Evolutionary conservation across 2,113 vertebrate species (phyloP), one percentile per base, ranked within the genome.

Genomic region (Epinephelus moara): DNA sequence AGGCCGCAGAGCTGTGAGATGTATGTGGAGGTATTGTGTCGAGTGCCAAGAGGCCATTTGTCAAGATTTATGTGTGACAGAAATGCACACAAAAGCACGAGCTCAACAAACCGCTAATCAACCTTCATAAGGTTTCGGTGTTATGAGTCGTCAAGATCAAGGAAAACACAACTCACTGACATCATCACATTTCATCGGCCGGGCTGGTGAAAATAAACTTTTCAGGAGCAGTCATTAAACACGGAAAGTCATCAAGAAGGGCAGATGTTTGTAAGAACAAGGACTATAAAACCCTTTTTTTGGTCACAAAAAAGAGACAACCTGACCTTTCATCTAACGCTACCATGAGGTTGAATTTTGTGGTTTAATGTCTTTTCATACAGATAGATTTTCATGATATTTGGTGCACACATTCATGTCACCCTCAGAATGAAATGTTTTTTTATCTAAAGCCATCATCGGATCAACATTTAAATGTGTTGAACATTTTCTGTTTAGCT

Each of bases 101-200:
- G 84, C 87, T 87, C 72, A 52, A 87, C 72, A 66, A 89, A 92
- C 78, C 80, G 78, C 85, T 90, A 86, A 90, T 92, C 91, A 86
- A 25, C 80, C 75, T 27, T 90, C 80, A 88, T 88, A 78, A 61
- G 82, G 77, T 88, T 90, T 84, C 19, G 50, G 53, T 81, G 76
- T 89, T 90, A 86, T 88, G 85, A 86, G 55, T 86, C 23, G 49
- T 89, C 80, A 82, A 87, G 88, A 85, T 86, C 78, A 85, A 78
- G 66, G 77, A 87, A 88, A 87, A 82, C 42, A n/a, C 17, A 78
- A 66, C 70, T 70, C 76, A 71, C 84, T 59, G 57, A 80, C 85
- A 76, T 85, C 86, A 85, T 92, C 79, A 68, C 18, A 67, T 89
- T 85, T 80, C 60, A 64, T 11, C 3, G 30, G 63, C 59, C 19